Evolutionary conservation across 2,888 invertebrate genomes (phyloP), one percentile per base, ranked within the genome.

Genomic region (Drosophila tanythrix): DNA sequence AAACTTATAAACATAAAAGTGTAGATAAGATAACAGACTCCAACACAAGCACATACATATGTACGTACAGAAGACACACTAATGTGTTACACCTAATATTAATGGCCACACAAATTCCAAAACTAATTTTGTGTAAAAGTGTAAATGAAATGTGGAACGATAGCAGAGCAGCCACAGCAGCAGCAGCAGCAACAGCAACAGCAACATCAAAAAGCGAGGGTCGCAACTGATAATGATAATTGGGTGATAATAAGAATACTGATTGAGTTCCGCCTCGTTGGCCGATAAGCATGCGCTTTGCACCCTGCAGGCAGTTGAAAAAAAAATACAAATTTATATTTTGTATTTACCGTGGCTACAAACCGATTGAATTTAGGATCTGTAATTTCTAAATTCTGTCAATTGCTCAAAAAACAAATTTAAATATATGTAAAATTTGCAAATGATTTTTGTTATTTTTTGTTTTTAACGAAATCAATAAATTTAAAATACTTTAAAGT

Each of bases 171-270:
- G 38, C 36, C 60, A 29, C 36, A 57, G 38, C 35, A 48, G 33
- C 43, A 59, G 8, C 43, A 29, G n/a, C 27, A 25, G 31, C 11
- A 21, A 4, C 50, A 63, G 35, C 36, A 63, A 25, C 36, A 57
- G 13, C 29, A 50, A 29, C 48, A 61, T 6, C 48, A 43, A 55
- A 46, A 55, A 59, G 27, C 67, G 31, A 25, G 57, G 60, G 65
- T 79, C 79, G 56, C 62, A 46, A 56, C 78, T 79, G 78, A 79
- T 79, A 79, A 69, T 75, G 72, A 65, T 79, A 79, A 79, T 79
- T 79, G 69, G 48, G 21, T 72, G 78, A 79, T 79, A 79, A 79
- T 79, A 65, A 63, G 63, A 52, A 62, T 29, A 56, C 58, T 52
- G 63, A 68, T 72, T 79, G 50, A 66, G 78, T 79, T 79, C 78